Base-by-base conservation (phyloP, 2,888 invertebrate genomes). In the Cheilosia pagana region DNA sequence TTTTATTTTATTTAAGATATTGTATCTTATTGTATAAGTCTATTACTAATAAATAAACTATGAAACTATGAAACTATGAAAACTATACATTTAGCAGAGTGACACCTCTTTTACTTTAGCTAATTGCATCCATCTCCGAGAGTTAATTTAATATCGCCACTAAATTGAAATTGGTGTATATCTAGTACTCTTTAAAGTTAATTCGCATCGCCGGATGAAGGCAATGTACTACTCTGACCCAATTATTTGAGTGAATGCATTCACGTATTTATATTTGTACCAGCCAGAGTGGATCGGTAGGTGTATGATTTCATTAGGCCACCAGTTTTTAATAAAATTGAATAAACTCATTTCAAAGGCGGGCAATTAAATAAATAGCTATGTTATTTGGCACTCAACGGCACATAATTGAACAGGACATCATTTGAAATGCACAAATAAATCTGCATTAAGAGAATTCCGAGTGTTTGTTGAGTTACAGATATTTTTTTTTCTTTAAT, bases 161-260 rank as follows among this genome's bases (percentile, higher is more conserved):
- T 59, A 43, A 41, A 59, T 52, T 67, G 28, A 75, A 76, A 59
- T 76, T 52, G 65, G 2, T 23, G 23, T 23, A 23, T 2, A 2
- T 28, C n/a, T n/a, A n/a, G 16, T 43, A 76, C 67, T 35, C 70
- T 70, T 70, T 50, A 67, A 52, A 50, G 41, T 59, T 60, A 76
- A 65, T 43, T 53, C 39, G 65, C 71, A 60, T 25, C 39, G 16
- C 28, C 21, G 41, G 59, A 60, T 45, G 60, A 60, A 39, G 19
- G 16, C 45, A 45, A 16, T 70, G 63, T 63, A 70, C 41, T 41
- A 16, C 25, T 25, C 60, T 82, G 77, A 82, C 82, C 77, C 48
- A 77, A 82, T 77, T 82, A 82, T 55, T 77, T 77, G 53, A 81
- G 76, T 76, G 76, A 71, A 43, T 72, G 77, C 53, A 50, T 65